Base-by-base conservation (phyloP, 2,888 invertebrate genomes). In the Latrodectus elegans region DNA sequence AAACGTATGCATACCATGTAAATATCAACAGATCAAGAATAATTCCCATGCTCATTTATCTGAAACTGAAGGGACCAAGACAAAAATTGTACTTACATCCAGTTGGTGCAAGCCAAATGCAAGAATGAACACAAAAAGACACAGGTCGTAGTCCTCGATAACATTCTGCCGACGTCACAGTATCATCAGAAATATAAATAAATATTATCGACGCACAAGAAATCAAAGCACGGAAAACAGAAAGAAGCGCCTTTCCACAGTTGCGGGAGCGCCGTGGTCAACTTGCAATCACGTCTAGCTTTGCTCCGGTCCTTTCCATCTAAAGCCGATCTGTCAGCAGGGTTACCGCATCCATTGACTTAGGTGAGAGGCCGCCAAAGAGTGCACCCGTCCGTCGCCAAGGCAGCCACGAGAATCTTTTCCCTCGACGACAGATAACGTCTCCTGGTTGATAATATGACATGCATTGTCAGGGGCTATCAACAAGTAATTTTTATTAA, bases 261-360 rank as follows among this genome's bases (percentile, higher is more conserved):
- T 14, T 55, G 11, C 12, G 15, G 55, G 4, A 15, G 12, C 11
- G 15, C 55, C 55, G 55, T 55, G 55, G 22, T 73, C 73, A 22
- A 53, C 60, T 60, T 22, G 38, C 60, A 75, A 38, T 75, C 53
- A 60, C 55, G 55, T 75, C 75, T 64, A 12, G n/a, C n/a, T 15
- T 60, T 38, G 3, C 83, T 73, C 60, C 64, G 65, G 52, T 67
- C 74, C 78, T 68, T 84, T 78, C 64, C 60, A 55, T 68, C 74
- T 11, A 38, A 74, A 67, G 79, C 68, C 60, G 78, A 85, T 79
- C 85, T 85, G 85, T 85, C 85, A 85, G 74, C 79, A 85, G 85
- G 85, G 85, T 85, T 85, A 74, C 85, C 67, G 51, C 49, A 68
- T 12, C 11, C 55, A 55, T 55, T 55, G 55, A 15, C 11, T 15